Percentiles rank a stretch among this genome's conserved stretches.
phyloP scores from a whole-genome alignment of 2,113 vertebrate genomes.

The Candoia aspera region DNA sequence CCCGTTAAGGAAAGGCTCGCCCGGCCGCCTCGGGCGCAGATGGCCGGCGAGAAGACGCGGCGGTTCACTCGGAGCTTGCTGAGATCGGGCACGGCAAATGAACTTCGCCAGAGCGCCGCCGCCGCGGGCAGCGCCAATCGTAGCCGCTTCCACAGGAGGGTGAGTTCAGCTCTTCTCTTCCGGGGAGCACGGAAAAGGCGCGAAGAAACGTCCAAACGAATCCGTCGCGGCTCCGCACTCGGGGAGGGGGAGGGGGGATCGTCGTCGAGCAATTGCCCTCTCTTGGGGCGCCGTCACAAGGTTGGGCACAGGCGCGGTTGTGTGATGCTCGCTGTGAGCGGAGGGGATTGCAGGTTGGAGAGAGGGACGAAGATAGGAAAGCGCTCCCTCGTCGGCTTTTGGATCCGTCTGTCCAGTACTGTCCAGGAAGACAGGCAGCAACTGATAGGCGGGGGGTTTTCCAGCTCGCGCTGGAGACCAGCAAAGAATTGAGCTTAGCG shows the following conservation, averaged over 20 bases:
- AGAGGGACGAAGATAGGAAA: background rate
- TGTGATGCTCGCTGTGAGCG: background rate
- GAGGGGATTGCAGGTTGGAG: background rate
- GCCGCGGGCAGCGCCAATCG: slow-evolving; percentile 44
- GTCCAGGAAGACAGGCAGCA: background rate
- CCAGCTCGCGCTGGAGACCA: background rate
- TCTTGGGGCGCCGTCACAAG: background rate
- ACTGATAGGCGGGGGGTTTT: background rate
- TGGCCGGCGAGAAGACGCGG: slow-evolving; percentile 82
- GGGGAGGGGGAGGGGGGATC: background rate
- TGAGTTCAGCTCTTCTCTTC: slow-evolving; percentile 50
- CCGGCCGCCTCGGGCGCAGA: slow-evolving; percentile 36
- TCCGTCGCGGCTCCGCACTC: too few relatives aligned
- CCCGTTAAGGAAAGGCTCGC: background rate
- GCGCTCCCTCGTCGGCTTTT: background rate
- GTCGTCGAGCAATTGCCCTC: background rate
- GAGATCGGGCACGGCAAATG: slow-evolving; percentile 86
- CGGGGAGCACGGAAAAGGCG: background rate
- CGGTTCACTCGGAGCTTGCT: slow-evolving; percentile 93
- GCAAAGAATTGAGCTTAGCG: background rate
- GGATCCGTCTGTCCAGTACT: background rate
- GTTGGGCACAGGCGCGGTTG: background rate
- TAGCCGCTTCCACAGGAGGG: slow-evolving; percentile 64
- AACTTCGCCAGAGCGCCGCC: slow-evolving; percentile 82
- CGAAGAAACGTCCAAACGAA: background rate